Base-by-base conservation (phyloP, 2,113 vertebrate genomes). In the Pteropus alecto region DNA sequence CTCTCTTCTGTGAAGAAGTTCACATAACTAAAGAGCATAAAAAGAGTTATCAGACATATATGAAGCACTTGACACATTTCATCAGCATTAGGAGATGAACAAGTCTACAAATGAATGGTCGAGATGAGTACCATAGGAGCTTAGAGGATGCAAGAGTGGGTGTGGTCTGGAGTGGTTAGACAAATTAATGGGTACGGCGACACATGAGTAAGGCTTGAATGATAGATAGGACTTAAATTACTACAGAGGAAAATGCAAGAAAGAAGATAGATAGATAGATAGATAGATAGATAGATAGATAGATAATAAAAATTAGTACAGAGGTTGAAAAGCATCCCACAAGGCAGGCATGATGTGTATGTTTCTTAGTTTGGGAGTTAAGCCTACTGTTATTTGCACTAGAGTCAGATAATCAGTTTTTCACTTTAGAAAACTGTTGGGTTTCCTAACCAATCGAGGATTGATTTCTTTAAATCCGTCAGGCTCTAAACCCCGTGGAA, bases 401-500 rank as follows among this genome's bases (percentile, higher is more conserved):
- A 83, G 65, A 85, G 33, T 90, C 60, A 73, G 33, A 92, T 82
- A 63, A 41, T 30, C 24, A 71, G 74, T 68, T 96, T 90, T 76
- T 87, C 43, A 71, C 41, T 71, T 87, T 54, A 68, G 83, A 81
- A 67, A 92, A 86, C 30, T 61, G 24, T 13, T 95, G 82, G 83
- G 12, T 77, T 82, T 68, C 43, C 38, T 94, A 74, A 93, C 60
- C 51, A 82, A 35, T 19, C 51, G 65, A 5, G 9, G 1, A 35
- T 79, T 74, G 4, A 92, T 84, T 73, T 67, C 35, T 91, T 86
- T 89, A 22, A 58, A 48, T 84, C 73, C 35, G 5, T 74, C 93
- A 98, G 98, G 98, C 98, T 19, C 6, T 98, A n/a, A 94, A 98
- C 86, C 98, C 98, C 4, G 95, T 98, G 60, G 97, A 98, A 43